These are phyloP conservation scores for Deilephila porcellus DNA, from an alignment of 2,888 invertebrate species.

Conservation along the genomic window DNA sequence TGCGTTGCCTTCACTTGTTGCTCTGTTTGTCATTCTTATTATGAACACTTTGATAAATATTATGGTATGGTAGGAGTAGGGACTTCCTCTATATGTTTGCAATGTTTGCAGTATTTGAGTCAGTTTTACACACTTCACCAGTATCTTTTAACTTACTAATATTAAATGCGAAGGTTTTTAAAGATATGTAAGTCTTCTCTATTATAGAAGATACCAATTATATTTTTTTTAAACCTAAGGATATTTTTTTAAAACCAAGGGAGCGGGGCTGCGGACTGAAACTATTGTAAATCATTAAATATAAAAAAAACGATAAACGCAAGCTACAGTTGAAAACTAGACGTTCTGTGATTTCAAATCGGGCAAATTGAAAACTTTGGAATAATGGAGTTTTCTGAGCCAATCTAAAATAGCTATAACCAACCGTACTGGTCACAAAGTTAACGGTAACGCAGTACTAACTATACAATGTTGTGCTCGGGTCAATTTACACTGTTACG, in stretches of 20 bases:
- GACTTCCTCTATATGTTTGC: neutral
- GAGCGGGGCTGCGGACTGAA: too few relatives aligned
- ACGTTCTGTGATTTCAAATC: too few relatives aligned
- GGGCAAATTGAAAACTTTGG: too few relatives aligned
- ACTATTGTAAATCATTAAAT: too few relatives aligned
- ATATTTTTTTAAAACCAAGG: too few relatives aligned
- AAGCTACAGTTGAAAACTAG: too few relatives aligned
- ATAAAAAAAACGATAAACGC: too few relatives aligned
- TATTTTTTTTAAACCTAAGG: too few relatives aligned
- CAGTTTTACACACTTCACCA: neutral
- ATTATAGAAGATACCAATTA: too few relatives aligned
- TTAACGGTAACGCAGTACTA: slow-evolving; percentile 11
- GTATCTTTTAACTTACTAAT: too few relatives aligned
- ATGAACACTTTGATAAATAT: neutral
- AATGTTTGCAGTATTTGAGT: neutral
- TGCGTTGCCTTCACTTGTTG: slow-evolving; percentile 6
- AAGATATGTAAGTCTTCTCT: too few relatives aligned
- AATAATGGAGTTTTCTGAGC: neutral
- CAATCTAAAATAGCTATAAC: neutral
- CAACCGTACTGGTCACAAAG: slow-evolving; percentile 12
- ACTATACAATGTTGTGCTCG: neutral
- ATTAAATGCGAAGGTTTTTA: too few relatives aligned
- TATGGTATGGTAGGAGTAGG: neutral
- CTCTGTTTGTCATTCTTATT: neutral
- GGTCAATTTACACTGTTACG: slow-evolving; percentile 11